phyloP scores from a whole-genome alignment of 2,888 invertebrate genomes.

The Dorcus hopei region DNA sequence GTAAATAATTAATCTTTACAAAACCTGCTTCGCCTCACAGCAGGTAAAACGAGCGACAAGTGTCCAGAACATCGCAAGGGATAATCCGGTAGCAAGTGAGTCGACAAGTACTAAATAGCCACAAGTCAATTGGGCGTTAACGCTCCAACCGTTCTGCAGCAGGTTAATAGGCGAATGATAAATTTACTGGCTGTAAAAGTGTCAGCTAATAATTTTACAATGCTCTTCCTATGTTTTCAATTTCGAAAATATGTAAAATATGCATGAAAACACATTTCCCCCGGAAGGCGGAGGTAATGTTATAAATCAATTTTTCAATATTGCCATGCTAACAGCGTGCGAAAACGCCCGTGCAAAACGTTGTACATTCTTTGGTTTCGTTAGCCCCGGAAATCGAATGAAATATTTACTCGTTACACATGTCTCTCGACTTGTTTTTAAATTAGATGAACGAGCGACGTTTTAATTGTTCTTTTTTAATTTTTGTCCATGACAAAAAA shows the following conservation, averaged over 20 bases:
- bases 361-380: not conserved
- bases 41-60: not conserved
- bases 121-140: conserved; percentile 19
- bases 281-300: conserved; percentile 25
- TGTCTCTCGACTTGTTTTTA: conserved; percentile 5
- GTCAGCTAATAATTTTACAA: conserved; percentile 32
- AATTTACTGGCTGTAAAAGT: conserved; percentile 30
- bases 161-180: conserved; percentile 23
- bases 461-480: no score
- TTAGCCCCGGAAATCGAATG: conserved; percentile 2
- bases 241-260: conserved; percentile 31
- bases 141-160: not conserved
- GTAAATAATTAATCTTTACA: no score
- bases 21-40: not conserved
- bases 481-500: no score
- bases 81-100: conserved; percentile 10
- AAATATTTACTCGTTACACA: conserved; percentile 6
- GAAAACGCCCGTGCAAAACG: not conserved
- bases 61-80: not conserved
- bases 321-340: conserved; percentile 8
- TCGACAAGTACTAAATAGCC: conserved; percentile 16
- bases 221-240: conserved; percentile 24
- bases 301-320: conserved; percentile 34
- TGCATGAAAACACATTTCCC: conserved; percentile 28
- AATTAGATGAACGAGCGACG: no score